These are phyloP conservation scores for Sebastes fasciatus DNA, from an alignment of 2,113 vertebrate genomes.

Conservation along the genomic window DNA sequence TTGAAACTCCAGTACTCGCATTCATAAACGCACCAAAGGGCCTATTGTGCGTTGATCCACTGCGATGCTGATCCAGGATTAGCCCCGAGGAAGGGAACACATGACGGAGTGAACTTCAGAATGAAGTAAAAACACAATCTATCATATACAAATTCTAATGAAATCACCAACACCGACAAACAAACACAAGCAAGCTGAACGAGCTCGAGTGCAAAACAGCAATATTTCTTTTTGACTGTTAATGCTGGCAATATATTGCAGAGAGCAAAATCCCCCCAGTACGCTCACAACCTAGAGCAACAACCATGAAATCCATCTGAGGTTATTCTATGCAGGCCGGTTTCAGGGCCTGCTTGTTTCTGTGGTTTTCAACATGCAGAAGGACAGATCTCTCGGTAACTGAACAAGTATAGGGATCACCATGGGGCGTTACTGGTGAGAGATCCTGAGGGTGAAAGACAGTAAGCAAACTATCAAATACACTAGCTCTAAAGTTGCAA, in stretches of 20 bases:
- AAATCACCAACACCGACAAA: not conserved
- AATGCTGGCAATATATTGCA: not conserved
- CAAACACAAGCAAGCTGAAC: not conserved
- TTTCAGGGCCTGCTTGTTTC: not conserved
- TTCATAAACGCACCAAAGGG: conserved; percentile 51
- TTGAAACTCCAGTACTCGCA: conserved; percentile 37
- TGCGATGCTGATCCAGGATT: conserved; percentile 59
- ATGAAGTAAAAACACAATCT: conserved; percentile 16
- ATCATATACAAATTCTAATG: not conserved
- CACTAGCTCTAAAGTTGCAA: not conserved
- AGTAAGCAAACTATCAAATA: too few species aligned
- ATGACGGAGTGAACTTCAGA: conserved; percentile 39
- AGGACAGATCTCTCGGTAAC: not conserved
- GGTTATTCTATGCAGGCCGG: conserved; percentile 12
- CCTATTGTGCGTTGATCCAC: conserved; percentile 51
- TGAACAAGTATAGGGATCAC: too few species aligned
- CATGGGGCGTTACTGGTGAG: too few species aligned
- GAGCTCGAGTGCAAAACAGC: not conserved
- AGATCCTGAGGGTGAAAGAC: too few species aligned
- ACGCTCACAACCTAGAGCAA: not conserved
- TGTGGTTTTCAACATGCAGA: not conserved
- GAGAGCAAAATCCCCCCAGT: not conserved
- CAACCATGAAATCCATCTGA: conserved; percentile 5
- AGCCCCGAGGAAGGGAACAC: conserved; percentile 47
- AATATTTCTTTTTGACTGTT: conserved; percentile 1